Percentiles rank a stretch among this genome's conserved stretches.
These are phyloP conservation scores for Montipora capricornis DNA, from an alignment of 64 coral and sea anemone genomes.

Conservation along the genomic window DNA sequence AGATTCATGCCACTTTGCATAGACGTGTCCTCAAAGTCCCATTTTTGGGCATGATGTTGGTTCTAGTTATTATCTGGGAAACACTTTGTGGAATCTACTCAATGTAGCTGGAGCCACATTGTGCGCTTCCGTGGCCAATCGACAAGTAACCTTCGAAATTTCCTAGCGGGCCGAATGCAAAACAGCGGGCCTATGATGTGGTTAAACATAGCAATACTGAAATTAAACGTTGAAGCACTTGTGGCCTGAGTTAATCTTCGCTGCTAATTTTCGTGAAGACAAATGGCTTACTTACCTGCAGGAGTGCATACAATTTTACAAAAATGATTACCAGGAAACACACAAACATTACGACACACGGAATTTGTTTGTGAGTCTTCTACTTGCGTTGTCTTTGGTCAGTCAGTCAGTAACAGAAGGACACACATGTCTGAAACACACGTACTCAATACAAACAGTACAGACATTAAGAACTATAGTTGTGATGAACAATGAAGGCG, in stretches of 20 bases:
- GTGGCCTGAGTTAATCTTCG: neutral
- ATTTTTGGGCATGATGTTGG: too few relatives aligned
- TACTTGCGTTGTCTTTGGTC: slow-evolving; percentile 2
- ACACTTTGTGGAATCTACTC: too few relatives aligned
- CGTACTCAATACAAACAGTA: slow-evolving; percentile 21
- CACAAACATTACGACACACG: neutral
- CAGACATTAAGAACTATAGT: neutral
- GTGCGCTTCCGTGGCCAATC: too few relatives aligned
- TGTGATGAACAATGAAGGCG: neutral
- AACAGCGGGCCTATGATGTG: too few relatives aligned
- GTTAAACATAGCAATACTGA: too few relatives aligned
- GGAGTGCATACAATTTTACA: neutral
- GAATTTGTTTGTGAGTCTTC: neutral
- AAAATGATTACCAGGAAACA: neutral
- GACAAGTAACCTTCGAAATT: too few relatives aligned
- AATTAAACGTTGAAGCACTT: too few relatives aligned
- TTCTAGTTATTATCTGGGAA: too few relatives aligned
- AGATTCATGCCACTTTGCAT: too few relatives aligned
- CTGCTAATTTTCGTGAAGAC: neutral
- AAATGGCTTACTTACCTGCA: slow-evolving; percentile 4
- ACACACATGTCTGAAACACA: slow-evolving; percentile 3
- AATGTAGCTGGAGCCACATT: too few relatives aligned
- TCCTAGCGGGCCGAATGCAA: too few relatives aligned
- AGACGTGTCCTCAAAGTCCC: too few relatives aligned
- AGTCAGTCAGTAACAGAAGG: slow-evolving; percentile 31